phyloP scores from a whole-genome alignment of 1,140 invertebrate genomes.

The Nixonia krombeini region DNA sequence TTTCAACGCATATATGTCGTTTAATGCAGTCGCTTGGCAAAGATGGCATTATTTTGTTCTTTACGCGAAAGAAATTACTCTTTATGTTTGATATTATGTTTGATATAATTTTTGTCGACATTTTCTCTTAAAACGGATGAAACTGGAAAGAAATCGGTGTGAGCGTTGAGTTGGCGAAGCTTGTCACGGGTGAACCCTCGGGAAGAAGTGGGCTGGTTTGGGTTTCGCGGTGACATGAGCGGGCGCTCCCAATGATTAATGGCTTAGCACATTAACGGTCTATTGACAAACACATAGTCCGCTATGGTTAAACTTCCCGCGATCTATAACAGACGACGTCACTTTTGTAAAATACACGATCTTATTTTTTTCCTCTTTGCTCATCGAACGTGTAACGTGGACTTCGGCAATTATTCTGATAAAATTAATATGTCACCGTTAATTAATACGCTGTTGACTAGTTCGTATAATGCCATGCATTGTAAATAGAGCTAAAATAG shows the following conservation, averaged over 20 bases:
- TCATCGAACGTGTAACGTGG: too few species aligned
- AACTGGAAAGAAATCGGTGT: conserved; percentile 31
- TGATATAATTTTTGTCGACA: background rate
- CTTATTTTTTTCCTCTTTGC: conserved; percentile 31
- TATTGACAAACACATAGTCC: conserved; percentile 71
- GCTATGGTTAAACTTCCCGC: conserved; percentile 43
- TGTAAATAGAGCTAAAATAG: too few species aligned
- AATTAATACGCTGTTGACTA: too few species aligned
- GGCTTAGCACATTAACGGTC: conserved; percentile 71
- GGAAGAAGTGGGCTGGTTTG: conserved; percentile 53
- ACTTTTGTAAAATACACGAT: conserved; percentile 40
- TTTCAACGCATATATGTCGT: too few species aligned
- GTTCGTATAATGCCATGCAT: too few species aligned
- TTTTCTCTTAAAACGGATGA: conserved; percentile 34
- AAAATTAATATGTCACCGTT: too few species aligned
- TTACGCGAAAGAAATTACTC: too few species aligned
- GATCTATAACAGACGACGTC: conserved; percentile 43
- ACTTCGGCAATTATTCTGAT: too few species aligned
- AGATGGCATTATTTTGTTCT: too few species aligned
- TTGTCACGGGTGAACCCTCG: conserved; percentile 32
- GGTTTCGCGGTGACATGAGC: conserved; percentile 62
- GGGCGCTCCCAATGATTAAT: conserved; percentile 69
- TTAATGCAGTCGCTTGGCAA: too few species aligned
- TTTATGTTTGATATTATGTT: too few species aligned
- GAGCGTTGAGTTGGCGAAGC: conserved; percentile 15